phyloP scores from a whole-genome alignment of 2,888 invertebrate genomes.

The Barypeithes pellucidus region DNA sequence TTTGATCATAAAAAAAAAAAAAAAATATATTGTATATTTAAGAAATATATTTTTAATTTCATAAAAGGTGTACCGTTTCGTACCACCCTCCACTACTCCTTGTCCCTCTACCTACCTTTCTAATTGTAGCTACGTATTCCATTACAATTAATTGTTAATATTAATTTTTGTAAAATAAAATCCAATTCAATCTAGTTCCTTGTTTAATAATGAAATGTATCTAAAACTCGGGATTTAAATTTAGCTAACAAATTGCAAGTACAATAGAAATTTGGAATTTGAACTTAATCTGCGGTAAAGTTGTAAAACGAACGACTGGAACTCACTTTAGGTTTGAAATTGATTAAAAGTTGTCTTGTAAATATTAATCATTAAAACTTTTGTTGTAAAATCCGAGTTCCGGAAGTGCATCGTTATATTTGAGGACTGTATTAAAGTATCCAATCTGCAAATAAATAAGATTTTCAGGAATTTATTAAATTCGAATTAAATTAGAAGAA shows the following conservation, averaged over 20 bases:
- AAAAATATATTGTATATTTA: too few relatives aligned
- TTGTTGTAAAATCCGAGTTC: background rate
- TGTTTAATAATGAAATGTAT: background rate
- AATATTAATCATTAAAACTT: background rate
- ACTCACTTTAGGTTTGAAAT: slow-evolving; percentile 8
- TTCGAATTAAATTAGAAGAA: background rate
- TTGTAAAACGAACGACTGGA: slow-evolving; percentile 7
- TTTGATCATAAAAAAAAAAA: too few relatives aligned
- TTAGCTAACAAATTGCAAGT: slow-evolving; percentile 1
- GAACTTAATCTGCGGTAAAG: slow-evolving; percentile 1
- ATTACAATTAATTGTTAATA: too few relatives aligned
- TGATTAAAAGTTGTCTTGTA: background rate
- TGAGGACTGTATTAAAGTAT: background rate
- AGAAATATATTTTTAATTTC: too few relatives aligned
- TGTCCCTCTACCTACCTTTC: too few relatives aligned
- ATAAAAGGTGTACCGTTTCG: too few relatives aligned
- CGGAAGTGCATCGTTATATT: background rate
- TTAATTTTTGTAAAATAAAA: too few relatives aligned
- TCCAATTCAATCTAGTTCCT: background rate
- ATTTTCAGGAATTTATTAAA: background rate
- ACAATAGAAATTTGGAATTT: slow-evolving; percentile 6
- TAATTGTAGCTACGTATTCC: too few relatives aligned
- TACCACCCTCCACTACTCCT: too few relatives aligned
- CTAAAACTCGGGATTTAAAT: background rate
- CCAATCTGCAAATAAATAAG: background rate